These are phyloP conservation scores for Aleiodes sp. DNA, from an alignment of 1,140 invertebrate genomes.

Conservation along the genomic window DNA sequence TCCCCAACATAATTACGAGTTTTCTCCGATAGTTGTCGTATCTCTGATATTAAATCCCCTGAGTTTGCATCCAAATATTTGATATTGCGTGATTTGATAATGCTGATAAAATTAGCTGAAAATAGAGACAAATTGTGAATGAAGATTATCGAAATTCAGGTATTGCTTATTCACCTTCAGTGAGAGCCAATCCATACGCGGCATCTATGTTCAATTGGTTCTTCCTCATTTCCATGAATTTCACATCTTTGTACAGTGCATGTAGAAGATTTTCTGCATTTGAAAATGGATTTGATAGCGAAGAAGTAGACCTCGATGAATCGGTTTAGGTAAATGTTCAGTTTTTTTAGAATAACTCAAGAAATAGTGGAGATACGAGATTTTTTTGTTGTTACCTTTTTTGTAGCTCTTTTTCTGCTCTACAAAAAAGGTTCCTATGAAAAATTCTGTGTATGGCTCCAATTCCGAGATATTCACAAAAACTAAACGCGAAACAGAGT, in stretches of 20 bases:
- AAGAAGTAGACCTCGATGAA: too few relatives aligned
- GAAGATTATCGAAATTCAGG: not conserved
- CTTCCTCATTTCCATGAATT: constrained; percentile 43
- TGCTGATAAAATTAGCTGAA: constrained; percentile 31
- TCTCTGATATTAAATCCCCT: not conserved
- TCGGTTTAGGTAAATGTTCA: too few relatives aligned
- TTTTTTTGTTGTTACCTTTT: too few relatives aligned
- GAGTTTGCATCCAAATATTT: constrained; percentile 19
- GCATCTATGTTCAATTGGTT: constrained; percentile 53
- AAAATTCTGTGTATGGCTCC: too few relatives aligned
- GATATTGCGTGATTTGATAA: constrained; percentile 21
- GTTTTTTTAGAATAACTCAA: too few relatives aligned
- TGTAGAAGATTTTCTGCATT: constrained; percentile 4
- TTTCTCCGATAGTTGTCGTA: constrained; percentile 2
- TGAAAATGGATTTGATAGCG: too few relatives aligned
- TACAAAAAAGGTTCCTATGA: too few relatives aligned
- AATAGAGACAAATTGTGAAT: not conserved
- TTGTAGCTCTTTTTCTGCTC: too few relatives aligned
- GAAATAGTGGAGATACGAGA: too few relatives aligned
- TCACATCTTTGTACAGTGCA: constrained; percentile 42
- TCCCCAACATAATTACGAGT: not conserved
- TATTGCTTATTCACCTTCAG: constrained; percentile 46
- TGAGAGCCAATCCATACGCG: constrained; percentile 50
- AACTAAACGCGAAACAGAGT: too few relatives aligned
- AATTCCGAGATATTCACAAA: too few relatives aligned